These are phyloP conservation scores for Pseudomyrmex sp. DNA, from an alignment of 1,140 invertebrate genomes.

Conservation along the genomic window DNA sequence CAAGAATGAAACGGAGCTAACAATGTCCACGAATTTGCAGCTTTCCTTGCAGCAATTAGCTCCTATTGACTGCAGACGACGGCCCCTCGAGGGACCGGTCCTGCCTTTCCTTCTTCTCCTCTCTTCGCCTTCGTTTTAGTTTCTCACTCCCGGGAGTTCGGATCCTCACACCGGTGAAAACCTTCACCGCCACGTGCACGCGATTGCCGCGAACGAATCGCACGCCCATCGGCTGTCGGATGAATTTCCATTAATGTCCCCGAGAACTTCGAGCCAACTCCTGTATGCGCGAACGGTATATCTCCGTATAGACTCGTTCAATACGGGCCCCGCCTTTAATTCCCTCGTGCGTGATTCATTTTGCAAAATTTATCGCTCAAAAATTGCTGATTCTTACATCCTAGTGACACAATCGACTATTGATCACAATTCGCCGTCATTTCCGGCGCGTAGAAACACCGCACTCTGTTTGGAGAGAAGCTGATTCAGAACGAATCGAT, in stretches of 20 bases:
- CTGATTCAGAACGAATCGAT: conserved; percentile 20
- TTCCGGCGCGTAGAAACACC: not conserved
- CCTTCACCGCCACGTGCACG: conserved; percentile 65
- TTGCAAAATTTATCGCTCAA: conserved; percentile 34
- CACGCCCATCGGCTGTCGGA: conserved; percentile 69
- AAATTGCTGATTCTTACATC: not conserved
- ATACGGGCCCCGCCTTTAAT: conserved; percentile 32
- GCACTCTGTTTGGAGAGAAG: conserved; percentile 1
- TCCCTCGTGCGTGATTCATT: conserved; percentile 30
- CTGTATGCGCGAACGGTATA: not conserved
- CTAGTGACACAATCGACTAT: not conserved
- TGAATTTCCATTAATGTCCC: conserved; percentile 65
- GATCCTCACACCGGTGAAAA: conserved; percentile 33
- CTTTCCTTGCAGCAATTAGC: conserved; percentile 73
- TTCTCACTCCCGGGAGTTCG: conserved; percentile 2
- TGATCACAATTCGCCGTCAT: not conserved
- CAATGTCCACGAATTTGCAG: conserved; percentile 71
- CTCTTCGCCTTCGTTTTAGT: conserved; percentile 31
- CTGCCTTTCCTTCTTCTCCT: conserved; percentile 15
- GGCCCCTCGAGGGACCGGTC: conserved; percentile 56
- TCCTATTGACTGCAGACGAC: conserved; percentile 70
- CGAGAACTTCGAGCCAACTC: not conserved
- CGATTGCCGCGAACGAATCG: conserved; percentile 66
- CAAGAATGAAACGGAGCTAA: conserved; percentile 56
- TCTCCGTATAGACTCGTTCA: conserved; percentile 20